phyloP scores from a whole-genome alignment of 2,888 invertebrate genomes.

The Melipona bicolor region DNA sequence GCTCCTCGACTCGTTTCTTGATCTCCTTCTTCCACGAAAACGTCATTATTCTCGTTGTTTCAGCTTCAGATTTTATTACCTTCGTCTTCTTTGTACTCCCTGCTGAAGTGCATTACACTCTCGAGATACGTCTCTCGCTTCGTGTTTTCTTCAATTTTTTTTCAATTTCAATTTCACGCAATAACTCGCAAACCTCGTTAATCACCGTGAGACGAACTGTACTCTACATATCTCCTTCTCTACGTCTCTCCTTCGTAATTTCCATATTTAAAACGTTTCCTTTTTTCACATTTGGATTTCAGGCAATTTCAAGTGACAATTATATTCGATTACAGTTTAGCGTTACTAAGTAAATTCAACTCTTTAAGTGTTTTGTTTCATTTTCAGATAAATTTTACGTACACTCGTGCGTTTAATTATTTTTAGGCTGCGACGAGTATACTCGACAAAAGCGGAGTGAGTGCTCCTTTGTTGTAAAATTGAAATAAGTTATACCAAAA shows the following conservation, averaged over 20 bases:
- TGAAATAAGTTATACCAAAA: too few species aligned
- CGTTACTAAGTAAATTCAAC: too few species aligned
- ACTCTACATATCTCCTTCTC: too few species aligned
- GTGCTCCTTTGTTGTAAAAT: too few species aligned
- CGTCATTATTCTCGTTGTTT: slow-evolving; percentile 6
- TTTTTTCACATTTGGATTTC: not conserved
- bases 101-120: not conserved
- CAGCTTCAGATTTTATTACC: slow-evolving; percentile 2
- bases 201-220: too few species aligned
- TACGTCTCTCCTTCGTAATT: not conserved
- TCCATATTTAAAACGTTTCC: not conserved
- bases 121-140: not conserved
- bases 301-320: too few species aligned
- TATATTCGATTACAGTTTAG: too few species aligned
- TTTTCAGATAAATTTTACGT: too few species aligned
- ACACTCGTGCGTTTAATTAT: too few species aligned
- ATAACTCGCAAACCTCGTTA: not conserved
- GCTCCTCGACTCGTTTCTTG: slow-evolving; percentile 4
- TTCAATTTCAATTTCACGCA: not conserved
- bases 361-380: too few species aligned
- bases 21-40: slow-evolving; percentile 26
- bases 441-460: too few species aligned
- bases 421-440: too few species aligned
- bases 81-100: not conserved
- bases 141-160: not conserved